Conservation (phyloP, 2,797 vertebrate genomes). For the Falco novaeseelandiae region DNA sequence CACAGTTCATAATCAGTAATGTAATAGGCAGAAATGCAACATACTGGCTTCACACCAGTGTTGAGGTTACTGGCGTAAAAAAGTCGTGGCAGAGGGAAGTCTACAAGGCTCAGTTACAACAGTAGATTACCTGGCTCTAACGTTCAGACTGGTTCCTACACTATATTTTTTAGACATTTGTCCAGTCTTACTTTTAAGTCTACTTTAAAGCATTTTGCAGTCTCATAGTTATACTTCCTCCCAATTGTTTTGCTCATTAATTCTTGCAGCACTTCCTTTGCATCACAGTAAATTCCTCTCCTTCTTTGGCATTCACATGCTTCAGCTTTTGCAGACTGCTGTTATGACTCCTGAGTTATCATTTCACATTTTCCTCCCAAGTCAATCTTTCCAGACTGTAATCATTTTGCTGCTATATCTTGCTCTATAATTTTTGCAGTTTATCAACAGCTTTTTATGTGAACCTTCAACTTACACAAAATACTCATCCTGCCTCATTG, state of each 20-base stretch:
- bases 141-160: background rate
- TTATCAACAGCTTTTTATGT: background rate
- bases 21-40: background rate
- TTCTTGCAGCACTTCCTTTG: background rate
- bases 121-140: background rate
- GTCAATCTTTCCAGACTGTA: background rate
- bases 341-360: background rate
- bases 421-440: background rate
- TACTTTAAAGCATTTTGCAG: background rate
- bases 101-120: background rate
- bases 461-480: background rate
- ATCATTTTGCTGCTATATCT: background rate
- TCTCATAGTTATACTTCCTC: background rate
- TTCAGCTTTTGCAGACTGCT: background rate
- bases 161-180: background rate
- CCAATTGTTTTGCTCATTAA: background rate
- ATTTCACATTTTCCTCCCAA: conserved; percentile 17
- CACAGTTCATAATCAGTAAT: background rate
- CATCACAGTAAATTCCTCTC: background rate
- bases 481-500: background rate
- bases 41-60: accelerated
- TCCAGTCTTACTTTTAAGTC: background rate
- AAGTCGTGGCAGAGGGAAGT: background rate
- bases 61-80: background rate
- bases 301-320: background rate